phyloP scores from a whole-genome alignment of 92 coral and sea anemone genomes.

The Palythoa caribaeorum region DNA sequence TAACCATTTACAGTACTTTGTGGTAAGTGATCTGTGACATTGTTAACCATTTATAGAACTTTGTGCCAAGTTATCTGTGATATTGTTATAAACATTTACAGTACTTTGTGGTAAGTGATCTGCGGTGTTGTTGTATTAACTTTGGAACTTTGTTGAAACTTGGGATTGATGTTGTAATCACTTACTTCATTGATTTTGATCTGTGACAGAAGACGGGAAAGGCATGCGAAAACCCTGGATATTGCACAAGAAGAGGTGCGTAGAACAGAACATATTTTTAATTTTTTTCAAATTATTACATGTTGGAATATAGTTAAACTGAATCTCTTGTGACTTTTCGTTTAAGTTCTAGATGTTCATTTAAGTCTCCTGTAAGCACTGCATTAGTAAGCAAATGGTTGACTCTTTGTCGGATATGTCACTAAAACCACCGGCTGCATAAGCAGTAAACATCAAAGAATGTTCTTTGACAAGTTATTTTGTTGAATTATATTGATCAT shows the following conservation, averaged over 20 bases:
- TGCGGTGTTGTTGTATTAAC: not conserved
- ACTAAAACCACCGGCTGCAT: too few species aligned
- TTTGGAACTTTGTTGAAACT: not conserved
- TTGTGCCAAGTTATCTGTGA: not conserved
- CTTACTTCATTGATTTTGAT: slow-evolving; percentile 41
- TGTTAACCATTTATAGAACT: too few species aligned
- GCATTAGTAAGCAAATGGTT: too few species aligned
- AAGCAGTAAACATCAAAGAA: too few species aligned
- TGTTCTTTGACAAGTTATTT: too few species aligned
- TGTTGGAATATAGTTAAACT: too few species aligned
- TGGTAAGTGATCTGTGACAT: not conserved
- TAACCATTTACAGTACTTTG: not conserved
- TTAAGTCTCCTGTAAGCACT: too few species aligned
- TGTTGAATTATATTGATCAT: too few species aligned
- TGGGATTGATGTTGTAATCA: slow-evolving; percentile 19
- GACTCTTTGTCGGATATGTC: too few species aligned
- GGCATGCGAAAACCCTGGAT: slow-evolving; percentile 99
- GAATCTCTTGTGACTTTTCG: too few species aligned
- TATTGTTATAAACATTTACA: not conserved
- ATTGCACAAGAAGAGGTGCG: slow-evolving; percentile 98
- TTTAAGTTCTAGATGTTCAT: too few species aligned
- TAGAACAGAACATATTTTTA: not conserved
- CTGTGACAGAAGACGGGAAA: slow-evolving; percentile 86
- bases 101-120: not conserved
- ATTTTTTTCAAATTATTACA: too few species aligned